Base-by-base conservation (phyloP, 2,113 vertebrate genomes). In the Pithys albifrons region DNA sequence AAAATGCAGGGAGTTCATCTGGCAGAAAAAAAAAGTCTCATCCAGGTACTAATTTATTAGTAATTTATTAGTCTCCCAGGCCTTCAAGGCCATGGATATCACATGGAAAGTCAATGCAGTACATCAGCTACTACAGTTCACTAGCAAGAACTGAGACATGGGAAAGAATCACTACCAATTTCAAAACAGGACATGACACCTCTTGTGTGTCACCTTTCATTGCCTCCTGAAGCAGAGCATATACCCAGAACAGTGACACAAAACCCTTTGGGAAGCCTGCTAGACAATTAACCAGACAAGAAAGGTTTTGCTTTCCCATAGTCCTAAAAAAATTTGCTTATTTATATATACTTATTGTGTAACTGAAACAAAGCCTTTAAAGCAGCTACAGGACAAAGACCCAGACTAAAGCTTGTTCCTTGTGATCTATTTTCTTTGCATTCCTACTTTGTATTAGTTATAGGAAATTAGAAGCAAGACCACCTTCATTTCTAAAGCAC, bases 401-500 rank as follows among this genome's bases (percentile, higher is more conserved):
- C 7, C 33, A 66, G 71, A 55, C 51, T 59, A 27, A 80, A 77
- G 16, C 51, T 64, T 73, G 43, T n/a, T 89, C 51, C n/a, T 41
- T 1, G 2, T 58, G 15, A 37, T 39, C 67, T 69, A 22, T 62
- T 77, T 83, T 81, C 74, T 55, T 69, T 65, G 27, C 51, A 51
- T 89, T 82, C 67, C n/a, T 71, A 35, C 46, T 83, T 85, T 61
- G 59, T 48, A 65, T 61, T 67, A 46, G 55, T 66, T 78, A 46
- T 55, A 78, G 70, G 75, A 90, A 95, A 89, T 90, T 57, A 67
- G 84, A 83, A 96, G 48, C 23, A 48, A 89, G 91, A 78, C 91
- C 70, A 94, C 86, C 82, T 79, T 75, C 4, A 61, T 93, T 95
- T 94, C 80, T 85, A 92, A 95, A 91, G 92, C 49, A 55, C 7